These are phyloP conservation scores for Gadus macrocephalus DNA, from an alignment of 2,113 vertebrate genomes.

Conservation along the genomic window DNA sequence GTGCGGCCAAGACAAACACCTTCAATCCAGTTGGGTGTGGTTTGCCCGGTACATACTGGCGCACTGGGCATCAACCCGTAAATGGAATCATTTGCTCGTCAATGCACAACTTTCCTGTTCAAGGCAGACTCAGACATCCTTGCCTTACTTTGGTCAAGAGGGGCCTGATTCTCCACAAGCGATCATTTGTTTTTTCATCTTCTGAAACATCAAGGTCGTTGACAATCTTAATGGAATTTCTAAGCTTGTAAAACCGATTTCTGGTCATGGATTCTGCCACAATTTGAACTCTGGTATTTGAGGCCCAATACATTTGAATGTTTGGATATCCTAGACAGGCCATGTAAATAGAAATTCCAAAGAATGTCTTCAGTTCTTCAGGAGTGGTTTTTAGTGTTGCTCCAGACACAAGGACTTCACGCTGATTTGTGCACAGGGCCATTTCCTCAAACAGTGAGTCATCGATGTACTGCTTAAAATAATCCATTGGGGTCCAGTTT, in stretches of 20 bases:
- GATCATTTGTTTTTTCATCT: slow-evolving; percentile 22
- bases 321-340: too few species aligned
- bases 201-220: slow-evolving; percentile 27
- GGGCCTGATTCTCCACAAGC: slow-evolving; percentile 36
- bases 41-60: slow-evolving; percentile 23
- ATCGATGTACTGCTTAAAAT: neutral
- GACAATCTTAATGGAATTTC: slow-evolving; percentile 32
- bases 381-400: too few species aligned
- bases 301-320: too few species aligned
- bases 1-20: slow-evolving; percentile 24
- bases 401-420: too few species aligned
- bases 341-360: too few species aligned
- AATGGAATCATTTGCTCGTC: slow-evolving; percentile 34
- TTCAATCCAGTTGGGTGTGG: slow-evolving; percentile 29
- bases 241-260: too few species aligned
- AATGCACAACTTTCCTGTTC: slow-evolving; percentile 10
- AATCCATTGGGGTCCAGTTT: neutral
- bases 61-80: slow-evolving; percentile 10
- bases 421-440: too few species aligned
- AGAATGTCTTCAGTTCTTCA: too few species aligned
- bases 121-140: slow-evolving; percentile 23
- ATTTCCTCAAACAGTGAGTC: too few species aligned
- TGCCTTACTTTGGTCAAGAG: slow-evolving; percentile 20
- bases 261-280: slow-evolving; percentile 15
- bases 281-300: slow-evolving; percentile 2